Conservation (phyloP, 2,797 vertebrate species). For the Myotis pilosus region DNA sequence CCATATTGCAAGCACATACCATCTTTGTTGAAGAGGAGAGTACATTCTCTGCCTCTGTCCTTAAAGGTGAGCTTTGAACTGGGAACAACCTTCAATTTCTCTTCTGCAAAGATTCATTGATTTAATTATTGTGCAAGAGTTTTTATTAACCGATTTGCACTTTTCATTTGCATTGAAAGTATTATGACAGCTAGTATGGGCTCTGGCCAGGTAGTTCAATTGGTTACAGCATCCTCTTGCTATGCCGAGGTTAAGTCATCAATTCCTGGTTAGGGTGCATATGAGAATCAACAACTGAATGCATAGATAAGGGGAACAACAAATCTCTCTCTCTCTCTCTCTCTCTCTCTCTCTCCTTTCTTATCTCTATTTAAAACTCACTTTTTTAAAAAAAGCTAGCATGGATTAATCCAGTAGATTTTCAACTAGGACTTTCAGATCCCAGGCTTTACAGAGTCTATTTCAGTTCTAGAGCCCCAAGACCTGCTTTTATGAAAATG, state of each 20-base stretch:
- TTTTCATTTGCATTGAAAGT: conserved; percentile 23
- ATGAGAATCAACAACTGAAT: not conserved
- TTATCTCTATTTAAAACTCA: not conserved
- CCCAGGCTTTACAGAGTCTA: not conserved
- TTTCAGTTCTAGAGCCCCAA: not conserved
- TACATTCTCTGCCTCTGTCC: not conserved
- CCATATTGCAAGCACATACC: not conserved
- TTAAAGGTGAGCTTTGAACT: conserved; percentile 22
- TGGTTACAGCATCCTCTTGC: not conserved
- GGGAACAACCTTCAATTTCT: not conserved
- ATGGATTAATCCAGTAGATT: not conserved
- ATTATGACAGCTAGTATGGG: not conserved
- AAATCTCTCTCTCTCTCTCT: not conserved
- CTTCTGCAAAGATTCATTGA: not conserved
- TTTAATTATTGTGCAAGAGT: not conserved
- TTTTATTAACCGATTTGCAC: conserved; percentile 11
- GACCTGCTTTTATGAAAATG: not conserved
- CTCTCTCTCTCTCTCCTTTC: not conserved
- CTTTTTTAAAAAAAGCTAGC: not conserved
- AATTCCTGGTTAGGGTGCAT: not conserved
- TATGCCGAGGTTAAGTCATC: not conserved
- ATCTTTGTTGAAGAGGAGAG: not conserved
- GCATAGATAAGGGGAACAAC: not conserved
- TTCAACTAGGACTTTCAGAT: conserved; percentile 32
- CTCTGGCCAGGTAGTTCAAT: not conserved